These are phyloP conservation scores for Tetranychus cinnabarinus DNA, from an alignment of 1,140 invertebrate genomes.

Conservation along the genomic window DNA sequence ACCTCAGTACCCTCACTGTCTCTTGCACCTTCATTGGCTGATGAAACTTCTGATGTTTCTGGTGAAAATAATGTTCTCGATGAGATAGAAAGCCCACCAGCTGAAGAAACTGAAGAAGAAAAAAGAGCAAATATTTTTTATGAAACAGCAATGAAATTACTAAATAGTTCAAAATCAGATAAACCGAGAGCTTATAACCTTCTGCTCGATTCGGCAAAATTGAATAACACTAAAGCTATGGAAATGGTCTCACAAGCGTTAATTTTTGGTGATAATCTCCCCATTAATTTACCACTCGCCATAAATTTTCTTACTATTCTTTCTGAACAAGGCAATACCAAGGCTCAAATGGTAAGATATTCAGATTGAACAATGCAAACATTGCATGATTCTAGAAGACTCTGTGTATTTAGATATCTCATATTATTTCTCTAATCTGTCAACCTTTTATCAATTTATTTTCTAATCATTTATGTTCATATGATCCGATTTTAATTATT, in stretches of 20 bases:
- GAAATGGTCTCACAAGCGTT: constrained; percentile 62
- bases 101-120: not conserved
- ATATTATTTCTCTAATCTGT: too few relatives aligned
- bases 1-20: not conserved
- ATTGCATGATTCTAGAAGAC: not conserved
- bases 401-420: too few relatives aligned
- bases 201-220: constrained; percentile 42
- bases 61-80: not conserved
- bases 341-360: constrained; percentile 53
- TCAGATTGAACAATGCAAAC: not conserved
- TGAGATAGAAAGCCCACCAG: too few relatives aligned
- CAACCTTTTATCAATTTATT: not conserved
- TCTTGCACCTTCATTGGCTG: not conserved
- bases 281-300: constrained; percentile 49
- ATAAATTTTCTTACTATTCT: constrained; percentile 50
- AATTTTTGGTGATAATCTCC: constrained; percentile 44
- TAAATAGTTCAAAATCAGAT: not conserved
- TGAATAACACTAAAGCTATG: constrained; percentile 51
- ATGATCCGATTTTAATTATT: not conserved
- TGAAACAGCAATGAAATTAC: not conserved
- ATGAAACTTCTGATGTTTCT: not conserved
- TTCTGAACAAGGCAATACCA: constrained; percentile 46
- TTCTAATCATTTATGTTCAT: not conserved
- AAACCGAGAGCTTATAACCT: constrained; percentile 30
- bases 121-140: not conserved